Evolutionary conservation across 2,888 invertebrate species (phyloP).

Genomic region (Phlogophora meticulosa): DNA sequence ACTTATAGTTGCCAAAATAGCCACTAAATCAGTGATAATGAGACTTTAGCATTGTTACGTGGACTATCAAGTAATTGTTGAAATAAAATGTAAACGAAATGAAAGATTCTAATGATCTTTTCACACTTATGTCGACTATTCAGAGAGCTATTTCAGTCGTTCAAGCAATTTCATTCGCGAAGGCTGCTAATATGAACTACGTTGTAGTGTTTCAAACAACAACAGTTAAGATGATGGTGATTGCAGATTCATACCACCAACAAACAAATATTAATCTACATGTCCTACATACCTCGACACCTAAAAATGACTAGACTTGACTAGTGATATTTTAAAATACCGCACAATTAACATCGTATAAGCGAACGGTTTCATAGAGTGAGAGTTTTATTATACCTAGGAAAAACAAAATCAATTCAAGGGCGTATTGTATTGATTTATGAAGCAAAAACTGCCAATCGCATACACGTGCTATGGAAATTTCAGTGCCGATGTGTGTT

Average conservation of each 20-base stretch:
- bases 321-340: background rate
- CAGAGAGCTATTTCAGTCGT: constrained; percentile 52
- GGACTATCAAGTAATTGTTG: constrained; percentile 42
- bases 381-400: constrained; percentile 29
- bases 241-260: constrained; percentile 23
- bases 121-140: constrained; percentile 36
- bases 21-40: constrained; percentile 61
- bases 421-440: constrained; percentile 61
- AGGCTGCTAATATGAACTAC: constrained; percentile 10
- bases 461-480: constrained; percentile 24
- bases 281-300: background rate
- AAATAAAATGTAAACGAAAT: constrained; percentile 48
- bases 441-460: constrained; percentile 45
- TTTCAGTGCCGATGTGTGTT: constrained; percentile 5
- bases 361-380: background rate
- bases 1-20: constrained; percentile 69
- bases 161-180: constrained; percentile 40
- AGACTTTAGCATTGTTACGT: constrained; percentile 47
- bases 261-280: constrained; percentile 10
- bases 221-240: constrained; percentile 1
- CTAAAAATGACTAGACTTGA: background rate
- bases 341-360: constrained; percentile 2
- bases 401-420: constrained; percentile 66
- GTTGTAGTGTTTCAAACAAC: background rate
- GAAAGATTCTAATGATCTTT: constrained; percentile 47